Evolutionary conservation across 2,113 vertebrate genomes (phyloP).

Genomic region (Gnathonemus longibarbis): DNA sequence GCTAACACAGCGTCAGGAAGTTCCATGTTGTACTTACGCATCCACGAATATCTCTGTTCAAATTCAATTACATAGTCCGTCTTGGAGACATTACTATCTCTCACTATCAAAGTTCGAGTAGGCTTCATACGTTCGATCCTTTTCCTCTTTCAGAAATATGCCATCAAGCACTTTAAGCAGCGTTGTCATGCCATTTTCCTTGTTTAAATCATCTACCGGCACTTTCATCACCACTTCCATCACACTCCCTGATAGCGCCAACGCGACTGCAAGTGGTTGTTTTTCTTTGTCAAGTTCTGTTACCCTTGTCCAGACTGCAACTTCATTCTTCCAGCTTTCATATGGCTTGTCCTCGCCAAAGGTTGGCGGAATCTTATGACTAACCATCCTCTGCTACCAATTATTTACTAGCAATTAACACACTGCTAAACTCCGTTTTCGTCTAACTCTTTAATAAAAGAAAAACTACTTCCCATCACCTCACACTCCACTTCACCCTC

Average conservation of each 20-base stretch:
- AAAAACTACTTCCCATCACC: too few relatives aligned
- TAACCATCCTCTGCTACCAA: background rate
- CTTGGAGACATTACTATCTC: background rate
- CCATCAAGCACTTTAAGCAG: background rate
- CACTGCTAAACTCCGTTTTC: too few relatives aligned
- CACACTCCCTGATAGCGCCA: background rate
- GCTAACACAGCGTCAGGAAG: background rate
- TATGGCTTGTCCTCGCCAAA: background rate
- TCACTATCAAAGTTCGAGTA: background rate
- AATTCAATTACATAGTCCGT: background rate
- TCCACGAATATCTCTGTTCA: background rate
- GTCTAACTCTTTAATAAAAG: too few relatives aligned
- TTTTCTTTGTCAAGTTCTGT: background rate
- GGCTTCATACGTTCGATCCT: background rate
- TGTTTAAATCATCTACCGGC: background rate
- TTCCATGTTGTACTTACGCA: background rate
- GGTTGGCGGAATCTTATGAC: background rate
- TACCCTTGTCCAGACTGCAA: background rate
- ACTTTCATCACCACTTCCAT: background rate
- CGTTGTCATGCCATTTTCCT: background rate
- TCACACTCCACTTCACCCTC: too few relatives aligned
- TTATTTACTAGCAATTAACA: background rate
- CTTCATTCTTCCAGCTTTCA: background rate
- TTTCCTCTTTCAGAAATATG: background rate
- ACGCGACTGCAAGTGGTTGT: background rate